Evolutionary conservation across 2,797 vertebrate species (phyloP), one percentile per base, ranked within the genome.

Genomic region (Hafferia zeledoni): DNA sequence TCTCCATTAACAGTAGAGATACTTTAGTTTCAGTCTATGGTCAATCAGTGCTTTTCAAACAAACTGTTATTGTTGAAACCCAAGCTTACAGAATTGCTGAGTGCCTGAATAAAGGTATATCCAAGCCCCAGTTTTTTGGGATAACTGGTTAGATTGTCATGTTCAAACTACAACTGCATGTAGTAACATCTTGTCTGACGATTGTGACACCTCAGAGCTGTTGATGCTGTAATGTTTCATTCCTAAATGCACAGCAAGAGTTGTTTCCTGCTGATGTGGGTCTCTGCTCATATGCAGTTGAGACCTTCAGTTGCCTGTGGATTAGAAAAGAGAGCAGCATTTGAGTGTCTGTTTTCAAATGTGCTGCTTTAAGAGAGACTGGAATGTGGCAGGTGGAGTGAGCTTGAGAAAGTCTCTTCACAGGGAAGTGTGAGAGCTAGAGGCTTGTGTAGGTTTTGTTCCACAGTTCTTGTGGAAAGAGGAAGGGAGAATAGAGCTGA

Each of bases 241-340:
- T 82, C 8, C n/a, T 25, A 30, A 77, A 28, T 18, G 5, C 65
- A 17, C 19, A 60, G 22, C 30, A 81, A 72, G 15, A 31, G 23
- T 68, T 91, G 33, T 47, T 83, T 87, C n/a, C 43, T 94, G 13
- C 18, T 72, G 5, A 23, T 70, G 18, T 22, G 20, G 4, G 5
- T 75, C 27, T 87, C 25, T 5, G 10, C 15, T 82, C 7, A 1
- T 27, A 17, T 20, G 35, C 2, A 0, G 1, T n/a, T 80, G 68
- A 83, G 17, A 10, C 25, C 28, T 80, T 95, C 37, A 44, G 41
- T 46, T 85, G 28, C 5, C 27, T 49, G 20, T 76, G 35, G 15
- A 39, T 93, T 71, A n/a, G 28, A 60, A 83, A 78, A 83, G 18
- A 31, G 82, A 82, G 31, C 37, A 79, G 69, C 23, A 43, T 50